Conservation (phyloP, 2,113 vertebrate species). For the Coracopsis vasa region DNA sequence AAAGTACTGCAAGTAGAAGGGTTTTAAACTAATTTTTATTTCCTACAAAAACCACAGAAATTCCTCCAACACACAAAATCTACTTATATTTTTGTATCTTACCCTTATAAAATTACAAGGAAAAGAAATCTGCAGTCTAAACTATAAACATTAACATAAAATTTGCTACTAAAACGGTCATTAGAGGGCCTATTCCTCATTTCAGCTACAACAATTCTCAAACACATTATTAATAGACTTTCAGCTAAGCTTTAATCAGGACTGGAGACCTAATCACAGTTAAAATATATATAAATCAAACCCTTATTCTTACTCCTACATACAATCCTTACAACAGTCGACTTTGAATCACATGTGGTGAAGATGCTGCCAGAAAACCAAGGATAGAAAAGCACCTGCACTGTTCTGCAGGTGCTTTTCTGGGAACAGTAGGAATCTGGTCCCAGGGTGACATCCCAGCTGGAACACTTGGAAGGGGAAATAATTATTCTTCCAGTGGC, state of each 20-base stretch:
- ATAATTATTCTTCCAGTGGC: background rate
- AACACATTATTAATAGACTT: background rate
- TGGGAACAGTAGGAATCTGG: background rate
- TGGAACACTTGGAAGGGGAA: background rate
- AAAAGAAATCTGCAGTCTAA: background rate
- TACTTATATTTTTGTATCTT: background rate
- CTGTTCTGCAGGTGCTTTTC: background rate
- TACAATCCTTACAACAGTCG: background rate
- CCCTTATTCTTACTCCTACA: background rate
- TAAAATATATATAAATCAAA: slow-evolving; percentile 3
- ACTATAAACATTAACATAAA: background rate
- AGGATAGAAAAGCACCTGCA: background rate
- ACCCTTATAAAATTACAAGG: background rate
- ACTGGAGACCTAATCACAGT: slow-evolving; percentile 30
- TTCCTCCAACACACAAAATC: background rate
- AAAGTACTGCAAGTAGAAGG: background rate
- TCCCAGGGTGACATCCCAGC: background rate
- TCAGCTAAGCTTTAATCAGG: background rate
- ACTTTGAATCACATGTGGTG: background rate
- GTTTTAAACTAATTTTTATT: background rate
- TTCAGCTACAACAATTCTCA: slow-evolving; percentile 17
- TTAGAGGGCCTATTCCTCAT: slow-evolving; percentile 10
- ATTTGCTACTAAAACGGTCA: background rate
- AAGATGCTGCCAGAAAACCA: background rate
- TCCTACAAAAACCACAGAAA: background rate